Conservation (phyloP, 2,888 invertebrate species). For the Eupithecia insigniata region DNA sequence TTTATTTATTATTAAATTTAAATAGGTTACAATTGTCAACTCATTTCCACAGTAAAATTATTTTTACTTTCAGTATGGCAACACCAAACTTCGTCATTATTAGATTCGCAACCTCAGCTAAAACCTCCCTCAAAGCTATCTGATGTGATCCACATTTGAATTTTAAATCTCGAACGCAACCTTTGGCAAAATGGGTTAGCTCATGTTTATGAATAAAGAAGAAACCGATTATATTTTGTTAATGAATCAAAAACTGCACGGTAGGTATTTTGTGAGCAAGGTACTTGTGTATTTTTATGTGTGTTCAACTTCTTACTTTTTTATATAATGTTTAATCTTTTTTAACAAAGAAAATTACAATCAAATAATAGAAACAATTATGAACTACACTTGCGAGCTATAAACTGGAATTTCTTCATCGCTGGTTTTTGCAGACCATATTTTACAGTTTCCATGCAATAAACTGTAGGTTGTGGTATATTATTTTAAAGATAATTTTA, state of each 20-base stretch:
- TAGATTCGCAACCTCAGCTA: neutral
- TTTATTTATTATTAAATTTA: neutral
- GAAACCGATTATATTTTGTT: neutral
- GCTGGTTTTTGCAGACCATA: too few relatives aligned
- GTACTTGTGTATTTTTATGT: too few relatives aligned
- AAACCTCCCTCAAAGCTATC: slow-evolving; percentile 19
- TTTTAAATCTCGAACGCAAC: slow-evolving; percentile 27
- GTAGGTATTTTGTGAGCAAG: neutral
- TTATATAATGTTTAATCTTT: too few relatives aligned
- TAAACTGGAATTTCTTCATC: too few relatives aligned
- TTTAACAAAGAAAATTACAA: too few relatives aligned
- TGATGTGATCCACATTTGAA: slow-evolving; percentile 26
- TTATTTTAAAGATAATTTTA: too few relatives aligned
- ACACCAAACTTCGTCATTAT: neutral
- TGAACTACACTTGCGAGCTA: too few relatives aligned
- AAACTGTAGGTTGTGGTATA: too few relatives aligned
- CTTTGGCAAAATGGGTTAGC: slow-evolving; percentile 3
- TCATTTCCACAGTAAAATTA: neutral
- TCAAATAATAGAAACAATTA: too few relatives aligned
- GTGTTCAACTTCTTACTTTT: too few relatives aligned
- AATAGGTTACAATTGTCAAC: neutral
- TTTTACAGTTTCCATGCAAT: too few relatives aligned
- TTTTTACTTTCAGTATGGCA: neutral
- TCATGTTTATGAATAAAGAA: slow-evolving; percentile 11
- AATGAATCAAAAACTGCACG: slow-evolving; percentile 2